Evolutionary conservation across 1,140 invertebrate species (phyloP).

Genomic region (Aphelinus atriplicis): DNA sequence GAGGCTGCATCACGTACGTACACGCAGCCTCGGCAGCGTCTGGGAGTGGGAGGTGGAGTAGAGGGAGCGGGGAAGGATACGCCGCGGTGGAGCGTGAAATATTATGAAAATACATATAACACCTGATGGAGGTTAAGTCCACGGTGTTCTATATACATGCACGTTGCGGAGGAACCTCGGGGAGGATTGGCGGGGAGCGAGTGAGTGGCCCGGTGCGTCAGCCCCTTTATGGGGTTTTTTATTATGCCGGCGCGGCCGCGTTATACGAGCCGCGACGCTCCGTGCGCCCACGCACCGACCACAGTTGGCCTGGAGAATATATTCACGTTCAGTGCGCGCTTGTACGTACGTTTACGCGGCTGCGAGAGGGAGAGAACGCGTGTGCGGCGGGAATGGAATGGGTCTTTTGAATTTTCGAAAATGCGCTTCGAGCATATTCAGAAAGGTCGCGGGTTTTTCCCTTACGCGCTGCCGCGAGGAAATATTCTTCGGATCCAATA

Average conservation of each 20-base stretch:
- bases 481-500: too few species aligned
- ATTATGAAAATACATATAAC: slow-evolving; percentile 56
- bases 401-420: too few species aligned
- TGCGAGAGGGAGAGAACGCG: too few species aligned
- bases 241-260: slow-evolving; percentile 39
- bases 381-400: too few species aligned
- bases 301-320: too few species aligned
- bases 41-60: too few species aligned
- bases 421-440: too few species aligned
- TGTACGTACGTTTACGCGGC: too few species aligned
- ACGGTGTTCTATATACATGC: background rate
- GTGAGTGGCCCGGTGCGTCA: slow-evolving; percentile 37
- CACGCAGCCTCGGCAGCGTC: background rate
- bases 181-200: slow-evolving; percentile 3
- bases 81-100: slow-evolving; percentile 45
- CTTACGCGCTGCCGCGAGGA: too few species aligned
- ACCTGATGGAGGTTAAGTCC: slow-evolving; percentile 52
- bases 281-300: too few species aligned
- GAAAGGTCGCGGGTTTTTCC: too few species aligned
- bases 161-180: slow-evolving; percentile 7
- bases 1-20: background rate
- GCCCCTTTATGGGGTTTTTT: slow-evolving; percentile 54
- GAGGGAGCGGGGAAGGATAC: slow-evolving; percentile 35
- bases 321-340: too few species aligned
- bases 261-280: background rate